Evolutionary conservation across 1,140 invertebrate species (phyloP), one percentile per base, ranked within the genome.

Genomic region (Drosophila tani): DNA sequence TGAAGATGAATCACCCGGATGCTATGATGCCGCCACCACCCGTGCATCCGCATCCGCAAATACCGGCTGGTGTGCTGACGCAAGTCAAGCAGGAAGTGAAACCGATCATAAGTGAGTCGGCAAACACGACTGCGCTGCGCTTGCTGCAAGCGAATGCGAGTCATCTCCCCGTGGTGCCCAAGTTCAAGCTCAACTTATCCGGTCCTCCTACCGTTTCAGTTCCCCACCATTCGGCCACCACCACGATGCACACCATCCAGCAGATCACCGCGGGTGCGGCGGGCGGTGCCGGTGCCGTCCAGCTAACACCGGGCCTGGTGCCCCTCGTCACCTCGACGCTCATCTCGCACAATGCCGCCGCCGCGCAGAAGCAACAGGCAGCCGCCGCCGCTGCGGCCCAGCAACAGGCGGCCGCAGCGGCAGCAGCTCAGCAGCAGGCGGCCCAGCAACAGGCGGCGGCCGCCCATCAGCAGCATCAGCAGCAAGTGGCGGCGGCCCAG

Each of bases 1-100:
- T 93, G 91, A 90, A 93, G 86, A 93, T 94, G 84, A 92, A 93
- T 75, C 93, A 93, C 66, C 91, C 91, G 68, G 91, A 92, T 93
- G 88, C 91, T 66, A 90, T 92, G 75, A 92, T 92, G 91, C 91
- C 91, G 73, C 91, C 91, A 76, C 91, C 91, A 75, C 91, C 90
- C 60, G 81, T 88, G 67, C 86, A 92, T 79, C 92, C 91, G 63
- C 91, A 92, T 90, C 92, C 91, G 45, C 85, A 92, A 85, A 92
- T 92, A 79, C 91, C 91, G 75, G 91, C 91, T 71, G 91, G 91
- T 77, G 82, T 92, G 75, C 83, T 92, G 79, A 82, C 91, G 53
- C 83, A 90, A 82, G 83, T 92, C 73, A 92, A 92, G 80, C 91
- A 92, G 81, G 91, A 92, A 91, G 84, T 92, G 68, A 92, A 92